Base-by-base conservation (phyloP, 2,888 invertebrate species). In the Cheilosia vernalis region DNA sequence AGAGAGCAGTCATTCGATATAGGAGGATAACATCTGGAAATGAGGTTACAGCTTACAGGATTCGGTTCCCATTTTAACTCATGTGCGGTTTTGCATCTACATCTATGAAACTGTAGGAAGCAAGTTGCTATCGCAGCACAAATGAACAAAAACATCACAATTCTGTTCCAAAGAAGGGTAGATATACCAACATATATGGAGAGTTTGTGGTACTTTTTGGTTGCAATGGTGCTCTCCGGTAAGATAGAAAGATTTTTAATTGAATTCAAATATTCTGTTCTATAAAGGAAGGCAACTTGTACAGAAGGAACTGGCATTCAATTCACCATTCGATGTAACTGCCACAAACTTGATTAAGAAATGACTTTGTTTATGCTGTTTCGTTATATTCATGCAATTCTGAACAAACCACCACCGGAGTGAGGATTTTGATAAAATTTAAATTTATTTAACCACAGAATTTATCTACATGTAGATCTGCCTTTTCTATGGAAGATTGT, bases 21-120 rank as follows among this genome's bases (percentile, higher is more conserved):
- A 37, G 13, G 37, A 33, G 27, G 27, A 67, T 60, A 24, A 60
- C 60, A 51, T 17, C 17, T 19, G 42, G 27, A 51, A 55, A 33
- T 55, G 17, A 9, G 56, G 55, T 24, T 69, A n/a, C 55, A 9
- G 56, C 44, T 24, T 69, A n/a, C 55, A 37, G 37, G 37, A 37
- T 37, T 37, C 37, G 37, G 13, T 37, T 13, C 1, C 13, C 10
- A 13, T 13, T 37, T 37, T 13, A 37, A 37, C 37, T 37, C 37
- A 37, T 37, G 33, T 37, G 37, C 37, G 37, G 13, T 13, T 37
- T 13, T 37, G 37, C 37, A 47, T 47, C 19, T 17, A 7, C 19
- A 17, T 17, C 47, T 47, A 27, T 21, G 53, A n/a, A 5, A 24
- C 24, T 33, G 33, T 10, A 9, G 33, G 10, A 33, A 13, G 9